Conservation (phyloP, 2,888 invertebrate species). For the Oscheius onirici region DNA sequence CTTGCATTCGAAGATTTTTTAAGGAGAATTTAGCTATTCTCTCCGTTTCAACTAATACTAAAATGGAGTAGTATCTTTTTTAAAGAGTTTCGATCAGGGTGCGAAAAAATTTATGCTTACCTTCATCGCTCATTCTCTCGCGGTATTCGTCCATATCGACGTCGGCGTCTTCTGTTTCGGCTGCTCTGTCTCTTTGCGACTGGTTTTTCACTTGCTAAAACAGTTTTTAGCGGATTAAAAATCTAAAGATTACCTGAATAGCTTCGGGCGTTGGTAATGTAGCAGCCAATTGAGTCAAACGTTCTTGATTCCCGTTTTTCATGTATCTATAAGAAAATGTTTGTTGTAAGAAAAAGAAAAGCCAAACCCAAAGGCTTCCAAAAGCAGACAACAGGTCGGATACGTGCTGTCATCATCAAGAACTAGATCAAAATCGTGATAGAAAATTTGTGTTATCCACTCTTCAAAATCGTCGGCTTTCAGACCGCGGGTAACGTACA, state of each 20-base stretch:
- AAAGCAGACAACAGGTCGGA: constrained; percentile 51
- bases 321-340: constrained; percentile 37
- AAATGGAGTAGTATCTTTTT: too few relatives aligned
- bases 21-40: too few relatives aligned
- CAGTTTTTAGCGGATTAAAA: background rate
- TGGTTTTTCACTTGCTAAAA: constrained; percentile 28
- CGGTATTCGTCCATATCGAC: constrained; percentile 12
- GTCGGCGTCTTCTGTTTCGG: constrained; percentile 42
- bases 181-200: constrained; percentile 34
- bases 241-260: constrained; percentile 31
- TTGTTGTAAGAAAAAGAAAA: background rate
- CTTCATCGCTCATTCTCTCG: background rate
- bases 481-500: constrained; percentile 47
- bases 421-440: constrained; percentile 60
- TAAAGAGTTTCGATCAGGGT: too few relatives aligned
- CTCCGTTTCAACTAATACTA: too few relatives aligned
- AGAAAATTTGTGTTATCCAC: constrained; percentile 58
- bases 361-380: constrained; percentile 47
- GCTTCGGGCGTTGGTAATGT: constrained; percentile 26
- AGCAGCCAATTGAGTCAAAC: constrained; percentile 41
- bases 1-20: too few relatives aligned
- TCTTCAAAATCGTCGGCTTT: constrained; percentile 59
- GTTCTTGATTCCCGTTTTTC: constrained; percentile 44
- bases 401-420: constrained; percentile 60
- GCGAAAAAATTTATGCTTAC: background rate